Base-by-base conservation (phyloP, 2,113 vertebrate species). In the Menidia beryllina region DNA sequence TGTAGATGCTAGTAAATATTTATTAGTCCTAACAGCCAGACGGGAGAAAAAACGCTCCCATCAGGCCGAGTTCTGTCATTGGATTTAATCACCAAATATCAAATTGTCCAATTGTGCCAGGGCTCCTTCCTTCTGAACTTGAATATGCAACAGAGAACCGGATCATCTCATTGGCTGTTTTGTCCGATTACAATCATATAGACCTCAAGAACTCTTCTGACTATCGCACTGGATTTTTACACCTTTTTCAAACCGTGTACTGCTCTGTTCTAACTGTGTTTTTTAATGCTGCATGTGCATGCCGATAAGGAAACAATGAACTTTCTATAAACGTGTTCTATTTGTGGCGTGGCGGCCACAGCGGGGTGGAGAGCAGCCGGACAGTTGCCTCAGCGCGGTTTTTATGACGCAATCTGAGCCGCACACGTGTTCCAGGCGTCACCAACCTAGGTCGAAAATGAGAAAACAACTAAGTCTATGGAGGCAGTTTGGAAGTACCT, bases 261-360 rank as follows among this genome's bases (percentile, higher is more conserved):
- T 75, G 62, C 86, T 88, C 83, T 87, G 81, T 85, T 92, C 82
- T 87, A 79, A 83, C 75, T 91, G 89, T 88, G 83, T 91, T 93
- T n/a, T 94, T 89, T 88, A 86, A 82, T 84, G 90, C 85, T 93
- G 93, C 93, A 94, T 94, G 93, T 94, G 93, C 93, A 94, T 94
- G 93, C 83, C 69, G 90, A 84, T 49, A 72, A 72, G 68, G 62
- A 87, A 83, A 64, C 70, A 56, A 69, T 72, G 50, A 51, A 79
- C 85, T 88, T 89, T 86, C 82, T 91, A 86, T 84, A 81, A 77
- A 81, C 87, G 87, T 91, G 73, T 80, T 77, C 71, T 82, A 60
- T 72, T 82, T 85, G 88, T 92, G 82, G 72, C 80, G 87, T 88
- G 81, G 69, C 61, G 53, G 77, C 79, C 74, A 65, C 53, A 61